Conservation (phyloP, 2,888 invertebrate genomes). For the Sipunculus nudus region DNA sequence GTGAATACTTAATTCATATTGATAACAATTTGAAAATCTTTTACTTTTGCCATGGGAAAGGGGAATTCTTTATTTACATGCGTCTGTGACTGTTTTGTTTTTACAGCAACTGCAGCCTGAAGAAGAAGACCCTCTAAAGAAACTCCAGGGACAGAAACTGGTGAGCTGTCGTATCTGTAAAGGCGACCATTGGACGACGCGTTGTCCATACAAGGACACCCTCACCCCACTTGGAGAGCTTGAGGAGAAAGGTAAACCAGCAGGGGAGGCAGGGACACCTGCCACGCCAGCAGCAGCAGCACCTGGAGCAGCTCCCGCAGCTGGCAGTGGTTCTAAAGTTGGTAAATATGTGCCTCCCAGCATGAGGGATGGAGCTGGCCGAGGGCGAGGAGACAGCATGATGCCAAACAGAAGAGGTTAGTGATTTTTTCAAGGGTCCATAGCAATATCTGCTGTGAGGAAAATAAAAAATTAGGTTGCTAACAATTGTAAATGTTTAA, state of each 20-base stretch:
- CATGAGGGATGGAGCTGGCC: conserved; percentile 80
- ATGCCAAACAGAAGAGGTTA: conserved; percentile 68
- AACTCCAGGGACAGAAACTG: conserved; percentile 70
- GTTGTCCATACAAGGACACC: conserved; percentile 97
- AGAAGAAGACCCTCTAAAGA: conserved; percentile 86
- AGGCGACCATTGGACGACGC: conserved; percentile 96
- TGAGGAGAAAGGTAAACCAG: background rate
- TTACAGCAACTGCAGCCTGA: conserved; percentile 80
- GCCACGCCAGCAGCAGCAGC: conserved; percentile 37
- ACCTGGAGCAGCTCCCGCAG: conserved; percentile 31
- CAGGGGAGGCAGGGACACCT: conserved; percentile 45
- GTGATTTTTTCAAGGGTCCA: too few relatives aligned
- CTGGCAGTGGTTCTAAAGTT: conserved; percentile 51
- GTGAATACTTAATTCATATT: too few relatives aligned
- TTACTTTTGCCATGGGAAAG: too few relatives aligned
- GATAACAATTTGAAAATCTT: too few relatives aligned
- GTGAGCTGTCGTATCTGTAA: conserved; percentile 68
- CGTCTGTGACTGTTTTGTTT: too few relatives aligned
- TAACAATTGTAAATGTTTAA: too few relatives aligned
- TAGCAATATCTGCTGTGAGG: too few relatives aligned
- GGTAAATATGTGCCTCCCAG: conserved; percentile 82
- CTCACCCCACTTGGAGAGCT: conserved; percentile 67
- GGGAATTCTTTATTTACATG: too few relatives aligned
- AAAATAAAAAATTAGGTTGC: too few relatives aligned
- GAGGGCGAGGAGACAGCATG: conserved; percentile 77